Percentiles rank a stretch among this genome's conserved stretches.
Conservation (phyloP, 2,797 vertebrate species). For the Paratrypauchen microcephalus region DNA sequence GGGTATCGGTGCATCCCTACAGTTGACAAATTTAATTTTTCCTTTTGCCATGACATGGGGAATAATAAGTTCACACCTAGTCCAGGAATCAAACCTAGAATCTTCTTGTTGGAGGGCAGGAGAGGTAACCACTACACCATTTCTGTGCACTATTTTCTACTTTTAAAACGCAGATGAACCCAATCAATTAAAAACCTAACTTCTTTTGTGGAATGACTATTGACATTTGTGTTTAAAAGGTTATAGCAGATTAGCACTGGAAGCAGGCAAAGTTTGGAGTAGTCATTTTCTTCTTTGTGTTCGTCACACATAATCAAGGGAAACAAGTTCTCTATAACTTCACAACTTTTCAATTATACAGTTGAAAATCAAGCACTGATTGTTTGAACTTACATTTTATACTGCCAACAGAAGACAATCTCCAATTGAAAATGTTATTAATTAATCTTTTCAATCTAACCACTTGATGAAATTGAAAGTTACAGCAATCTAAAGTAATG, state of each 20-base stretch:
- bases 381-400: not conserved
- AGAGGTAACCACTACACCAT: too few species aligned
- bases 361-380: not conserved
- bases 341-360: not conserved
- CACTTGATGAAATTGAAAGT: conserved; percentile 1
- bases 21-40: too few species aligned
- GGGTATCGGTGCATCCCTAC: too few species aligned
- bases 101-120: too few species aligned
- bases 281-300: not conserved
- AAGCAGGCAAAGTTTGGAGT: not conserved
- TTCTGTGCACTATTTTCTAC: too few species aligned
- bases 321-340: not conserved
- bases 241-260: not conserved
- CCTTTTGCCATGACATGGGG: too few species aligned
- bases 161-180: too few species aligned
- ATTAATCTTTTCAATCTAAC: not conserved
- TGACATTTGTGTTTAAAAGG: not conserved
- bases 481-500: not conserved
- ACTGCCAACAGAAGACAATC: not conserved
- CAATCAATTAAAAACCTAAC: too few species aligned
- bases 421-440: not conserved
- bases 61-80: too few species aligned
- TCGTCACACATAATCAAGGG: not conserved
- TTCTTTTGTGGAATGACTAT: not conserved
- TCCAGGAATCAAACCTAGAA: too few species aligned